phyloP scores from a whole-genome alignment of 64 coral and sea anemone species.

The Montipora sp. region DNA sequence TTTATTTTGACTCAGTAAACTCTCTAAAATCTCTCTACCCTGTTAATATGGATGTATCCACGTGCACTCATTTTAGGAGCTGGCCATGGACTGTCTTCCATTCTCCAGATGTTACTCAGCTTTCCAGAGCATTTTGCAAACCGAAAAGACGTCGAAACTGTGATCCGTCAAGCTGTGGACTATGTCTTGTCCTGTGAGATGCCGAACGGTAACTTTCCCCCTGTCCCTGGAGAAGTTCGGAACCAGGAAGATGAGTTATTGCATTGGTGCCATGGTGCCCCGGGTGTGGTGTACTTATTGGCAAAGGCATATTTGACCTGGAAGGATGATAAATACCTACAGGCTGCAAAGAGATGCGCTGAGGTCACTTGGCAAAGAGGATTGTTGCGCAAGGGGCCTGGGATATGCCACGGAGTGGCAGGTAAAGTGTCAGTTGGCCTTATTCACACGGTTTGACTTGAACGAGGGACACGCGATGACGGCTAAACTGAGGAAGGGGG shows the following conservation, averaged over 20 bases:
- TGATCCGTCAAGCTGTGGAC: slow-evolving; percentile 62
- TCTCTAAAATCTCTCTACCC: too few species aligned
- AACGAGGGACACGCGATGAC: too few species aligned
- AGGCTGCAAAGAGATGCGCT: slow-evolving; percentile 84
- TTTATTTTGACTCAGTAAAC: too few species aligned
- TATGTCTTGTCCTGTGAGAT: slow-evolving; percentile 66
- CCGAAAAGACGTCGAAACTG: slow-evolving; percentile 74
- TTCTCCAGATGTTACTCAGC: slow-evolving; percentile 83
- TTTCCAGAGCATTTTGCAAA: slow-evolving; percentile 82
- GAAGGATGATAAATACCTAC: slow-evolving; percentile 90
- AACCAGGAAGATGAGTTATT: slow-evolving; percentile 68
- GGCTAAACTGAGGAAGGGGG: too few species aligned
- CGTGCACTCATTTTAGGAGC: slow-evolving; percentile 59
- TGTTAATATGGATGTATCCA: too few species aligned
- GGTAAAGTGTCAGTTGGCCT: slow-evolving; percentile 35
- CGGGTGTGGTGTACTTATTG: slow-evolving; percentile 90
- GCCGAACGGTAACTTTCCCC: slow-evolving; percentile 83
- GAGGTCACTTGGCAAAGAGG: slow-evolving; percentile 87
- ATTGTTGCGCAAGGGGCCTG: slow-evolving; percentile 88
- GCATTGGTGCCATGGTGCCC: slow-evolving; percentile 98
- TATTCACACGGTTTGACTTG: too few species aligned
- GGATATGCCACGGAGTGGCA: slow-evolving; percentile 97
- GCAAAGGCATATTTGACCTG: slow-evolving; percentile 91
- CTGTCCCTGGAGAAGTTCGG: slow-evolving; percentile 60
- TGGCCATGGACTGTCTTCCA: slow-evolving; percentile 88